Evolutionary conservation across 2,797 vertebrate species (phyloP), one percentile per base, ranked within the genome.

Genomic region (Oreortyx pictus): DNA sequence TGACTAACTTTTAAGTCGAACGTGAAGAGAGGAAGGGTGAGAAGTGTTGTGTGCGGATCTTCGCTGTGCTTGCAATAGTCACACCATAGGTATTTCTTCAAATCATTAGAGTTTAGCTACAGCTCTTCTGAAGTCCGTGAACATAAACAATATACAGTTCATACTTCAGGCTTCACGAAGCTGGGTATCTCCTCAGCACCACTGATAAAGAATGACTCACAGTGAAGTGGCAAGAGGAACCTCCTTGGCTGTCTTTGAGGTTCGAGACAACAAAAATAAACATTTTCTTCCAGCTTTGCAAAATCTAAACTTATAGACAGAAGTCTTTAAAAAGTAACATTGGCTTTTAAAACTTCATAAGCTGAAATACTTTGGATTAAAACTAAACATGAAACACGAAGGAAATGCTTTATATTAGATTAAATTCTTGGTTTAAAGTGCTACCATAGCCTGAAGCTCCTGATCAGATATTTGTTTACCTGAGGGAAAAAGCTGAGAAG

Each of bases 31-130:
- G 14, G 49, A 74, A 74, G 46, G 19, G 77, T 78, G 39, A 52
- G 54, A 23, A 86, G 23, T 50, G 31, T 10, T 72, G 70, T 61
- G 18, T 76, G 23, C 2, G 60, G 81, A 80, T 33, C 71, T 64
- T 84, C 61, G 64, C 25, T 16, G 2, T 8, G 2, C n/a, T 78
- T 47, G 71, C 35, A 67, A 79, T 73, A 65, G 76, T 70, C 64
- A 93, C 85, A 83, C 64, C 83, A 90, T 73, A 88, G 44, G 19
- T 76, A 80, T 88, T 94, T 92, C 68, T 86, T 79, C 72, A 83
- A 79, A 82, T 93, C 43, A n/a, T 44, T 71, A 70, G n/a, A 72
- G 17, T 39, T 92, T 75, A 85, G 60, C 76, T 86, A 80, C 46
- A 82, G 33, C 23, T 83, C n/a, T n/a, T 14, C 33, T 80, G 66